phyloP scores from a whole-genome alignment of 1,140 invertebrate species.

The Sycophila sp. region DNA sequence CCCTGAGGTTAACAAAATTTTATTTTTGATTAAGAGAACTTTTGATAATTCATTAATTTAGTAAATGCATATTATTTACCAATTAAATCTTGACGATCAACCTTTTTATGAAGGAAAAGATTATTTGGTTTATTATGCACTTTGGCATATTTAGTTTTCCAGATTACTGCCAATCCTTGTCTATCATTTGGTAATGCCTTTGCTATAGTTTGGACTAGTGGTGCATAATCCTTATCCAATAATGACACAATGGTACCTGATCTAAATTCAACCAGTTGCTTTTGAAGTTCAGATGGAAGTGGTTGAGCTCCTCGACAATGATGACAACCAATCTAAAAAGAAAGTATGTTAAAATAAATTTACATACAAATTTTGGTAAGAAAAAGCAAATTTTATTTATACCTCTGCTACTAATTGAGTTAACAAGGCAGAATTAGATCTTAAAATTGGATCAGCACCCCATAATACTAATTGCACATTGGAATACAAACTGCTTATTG shows the following conservation, averaged over 20 bases:
- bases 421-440: constrained; percentile 55
- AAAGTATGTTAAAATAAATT: not conserved
- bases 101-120: constrained; percentile 49
- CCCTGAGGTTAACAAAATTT: constrained; percentile 44
- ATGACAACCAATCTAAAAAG: constrained; percentile 59
- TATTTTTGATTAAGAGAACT: not conserved
- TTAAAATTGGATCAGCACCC: constrained; percentile 55
- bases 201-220: constrained; percentile 51
- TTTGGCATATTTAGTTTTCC: constrained; percentile 51
- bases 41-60: not conserved
- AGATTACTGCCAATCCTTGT: constrained; percentile 56
- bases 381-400: not conserved
- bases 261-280: constrained; percentile 54
- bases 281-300: constrained; percentile 52
- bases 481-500: constrained; percentile 54
- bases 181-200: constrained; percentile 51
- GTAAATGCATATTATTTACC: constrained; percentile 44
- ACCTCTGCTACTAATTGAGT: constrained; percentile 56
- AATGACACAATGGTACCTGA: constrained; percentile 51
- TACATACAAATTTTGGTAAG: not conserved
- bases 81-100: constrained; percentile 61
- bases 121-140: constrained; percentile 48
- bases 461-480: constrained; percentile 58
- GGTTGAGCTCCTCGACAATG: constrained; percentile 59
- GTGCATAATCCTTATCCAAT: constrained; percentile 52